Conservation (phyloP, 1,140 invertebrate species). For the Cydia strobilella region DNA sequence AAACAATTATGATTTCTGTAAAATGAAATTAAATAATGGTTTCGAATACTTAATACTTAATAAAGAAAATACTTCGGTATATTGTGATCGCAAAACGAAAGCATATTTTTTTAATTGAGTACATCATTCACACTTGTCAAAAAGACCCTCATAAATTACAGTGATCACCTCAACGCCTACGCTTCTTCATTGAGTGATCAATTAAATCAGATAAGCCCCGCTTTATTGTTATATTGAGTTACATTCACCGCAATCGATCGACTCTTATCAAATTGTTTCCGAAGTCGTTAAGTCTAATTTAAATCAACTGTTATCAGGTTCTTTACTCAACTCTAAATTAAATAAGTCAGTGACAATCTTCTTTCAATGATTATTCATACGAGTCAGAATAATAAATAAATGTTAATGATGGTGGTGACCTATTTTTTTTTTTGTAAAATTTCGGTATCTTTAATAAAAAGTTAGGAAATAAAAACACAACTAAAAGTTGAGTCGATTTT, state of each 20-base stretch:
- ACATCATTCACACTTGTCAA: neutral
- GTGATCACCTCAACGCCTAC: neutral
- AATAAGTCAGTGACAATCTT: neutral
- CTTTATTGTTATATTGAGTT: slow-evolving; percentile 11
- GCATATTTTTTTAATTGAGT: neutral
- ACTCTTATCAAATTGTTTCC: slow-evolving; percentile 14
- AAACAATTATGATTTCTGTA: too few species aligned
- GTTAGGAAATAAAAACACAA: too few species aligned
- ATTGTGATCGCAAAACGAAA: neutral
- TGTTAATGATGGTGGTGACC: too few species aligned
- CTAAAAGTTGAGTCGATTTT: too few species aligned
- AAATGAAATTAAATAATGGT: too few species aligned
- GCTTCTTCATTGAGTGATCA: neutral
- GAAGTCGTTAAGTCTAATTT: slow-evolving; percentile 6
- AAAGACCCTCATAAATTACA: neutral
- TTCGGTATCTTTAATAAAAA: too few species aligned
- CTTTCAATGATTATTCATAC: too few species aligned
- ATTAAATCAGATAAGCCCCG: slow-evolving; percentile 14
- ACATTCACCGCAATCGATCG: neutral
- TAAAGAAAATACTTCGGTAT: neutral
- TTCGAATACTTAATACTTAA: too few species aligned
- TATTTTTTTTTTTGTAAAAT: too few species aligned
- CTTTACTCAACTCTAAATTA: neutral
- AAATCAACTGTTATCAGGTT: neutral
- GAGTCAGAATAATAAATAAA: too few species aligned